Evolutionary conservation across 2,797 vertebrate genomes (phyloP).

Genomic region (Lates japonicus): DNA sequence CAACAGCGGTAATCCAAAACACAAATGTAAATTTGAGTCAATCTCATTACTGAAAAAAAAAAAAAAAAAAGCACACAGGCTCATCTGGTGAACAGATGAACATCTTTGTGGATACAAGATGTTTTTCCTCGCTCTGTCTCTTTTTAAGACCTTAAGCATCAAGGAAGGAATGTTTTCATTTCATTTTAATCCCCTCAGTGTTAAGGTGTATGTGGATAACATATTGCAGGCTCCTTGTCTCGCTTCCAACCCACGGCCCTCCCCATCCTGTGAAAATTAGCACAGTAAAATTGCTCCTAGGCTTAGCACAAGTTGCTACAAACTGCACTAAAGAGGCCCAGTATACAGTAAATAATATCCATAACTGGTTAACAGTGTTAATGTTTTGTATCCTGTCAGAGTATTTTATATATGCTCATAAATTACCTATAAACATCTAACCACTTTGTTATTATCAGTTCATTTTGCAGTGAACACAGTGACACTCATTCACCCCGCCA

Average conservation of each 20-base stretch:
- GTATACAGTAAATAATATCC: slow-evolving; percentile 40
- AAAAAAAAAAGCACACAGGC: slow-evolving; percentile 43
- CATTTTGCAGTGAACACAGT: slow-evolving; percentile 2
- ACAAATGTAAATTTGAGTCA: slow-evolving; percentile 72
- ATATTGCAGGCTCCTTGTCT: slow-evolving; percentile 60
- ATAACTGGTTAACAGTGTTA: slow-evolving; percentile 27
- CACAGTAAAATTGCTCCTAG: slow-evolving; percentile 62
- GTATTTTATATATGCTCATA: not conserved
- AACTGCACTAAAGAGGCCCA: slow-evolving; percentile 4
- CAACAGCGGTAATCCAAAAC: slow-evolving; percentile 72
- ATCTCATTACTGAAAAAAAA: slow-evolving; percentile 34
- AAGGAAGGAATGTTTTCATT: slow-evolving; percentile 78
- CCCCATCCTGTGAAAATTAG: slow-evolving; percentile 66
- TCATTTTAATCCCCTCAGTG: slow-evolving; percentile 76
- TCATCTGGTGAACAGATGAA: slow-evolving; percentile 75
- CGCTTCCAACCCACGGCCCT: slow-evolving; percentile 21
- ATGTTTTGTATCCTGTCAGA: not conserved
- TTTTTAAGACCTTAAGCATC: slow-evolving; percentile 75
- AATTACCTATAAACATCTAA: slow-evolving; percentile 1
- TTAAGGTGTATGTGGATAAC: slow-evolving; percentile 73
- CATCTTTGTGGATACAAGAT: slow-evolving; percentile 70
- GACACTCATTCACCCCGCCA: not conserved
- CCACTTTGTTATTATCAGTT: not conserved
- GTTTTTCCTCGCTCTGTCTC: slow-evolving; percentile 40
- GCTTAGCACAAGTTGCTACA: slow-evolving; percentile 59